Evolutionary conservation across 2,113 vertebrate species (phyloP).

Genomic region (Coreoperca whiteheadi): DNA sequence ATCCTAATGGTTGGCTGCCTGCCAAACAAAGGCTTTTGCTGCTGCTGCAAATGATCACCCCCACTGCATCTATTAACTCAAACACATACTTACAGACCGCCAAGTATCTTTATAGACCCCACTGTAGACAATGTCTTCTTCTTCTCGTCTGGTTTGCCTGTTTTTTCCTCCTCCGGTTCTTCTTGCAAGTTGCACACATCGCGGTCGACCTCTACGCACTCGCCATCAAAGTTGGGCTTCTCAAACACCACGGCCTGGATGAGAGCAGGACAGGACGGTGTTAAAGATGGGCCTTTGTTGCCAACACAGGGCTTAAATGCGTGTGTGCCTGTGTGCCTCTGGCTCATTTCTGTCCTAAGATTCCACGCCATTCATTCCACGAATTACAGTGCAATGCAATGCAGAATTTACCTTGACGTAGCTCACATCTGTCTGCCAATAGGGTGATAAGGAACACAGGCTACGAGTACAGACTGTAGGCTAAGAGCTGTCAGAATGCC

Average conservation of each 20-base stretch:
- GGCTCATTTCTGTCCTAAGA: background rate
- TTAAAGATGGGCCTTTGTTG: background rate
- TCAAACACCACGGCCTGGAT: constrained; percentile 90
- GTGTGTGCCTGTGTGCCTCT: background rate
- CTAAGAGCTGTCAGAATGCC: too few relatives aligned
- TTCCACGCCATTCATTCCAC: constrained; percentile 21
- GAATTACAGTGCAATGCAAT: background rate
- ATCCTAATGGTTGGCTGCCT: background rate
- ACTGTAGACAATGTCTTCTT: constrained; percentile 77
- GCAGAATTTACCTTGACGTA: background rate
- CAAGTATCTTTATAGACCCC: constrained; percentile 92
- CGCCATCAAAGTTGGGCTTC: constrained; percentile 92
- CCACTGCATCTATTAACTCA: background rate
- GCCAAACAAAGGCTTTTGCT: background rate
- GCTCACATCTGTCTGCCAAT: background rate
- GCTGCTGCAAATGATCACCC: background rate
- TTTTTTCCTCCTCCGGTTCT: constrained; percentile 32
- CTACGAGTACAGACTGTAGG: too few relatives aligned
- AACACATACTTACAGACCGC: constrained; percentile 90
- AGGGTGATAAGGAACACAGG: too few relatives aligned
- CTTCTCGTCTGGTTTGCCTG: constrained; percentile 12
- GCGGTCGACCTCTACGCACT: constrained; percentile 85
- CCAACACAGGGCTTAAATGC: background rate
- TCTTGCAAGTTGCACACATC: constrained; percentile 83
- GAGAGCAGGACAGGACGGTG: background rate